Evolutionary conservation across 1,140 invertebrate species (phyloP), one percentile per base, ranked within the genome.

Genomic region (Ips nitidus): DNA sequence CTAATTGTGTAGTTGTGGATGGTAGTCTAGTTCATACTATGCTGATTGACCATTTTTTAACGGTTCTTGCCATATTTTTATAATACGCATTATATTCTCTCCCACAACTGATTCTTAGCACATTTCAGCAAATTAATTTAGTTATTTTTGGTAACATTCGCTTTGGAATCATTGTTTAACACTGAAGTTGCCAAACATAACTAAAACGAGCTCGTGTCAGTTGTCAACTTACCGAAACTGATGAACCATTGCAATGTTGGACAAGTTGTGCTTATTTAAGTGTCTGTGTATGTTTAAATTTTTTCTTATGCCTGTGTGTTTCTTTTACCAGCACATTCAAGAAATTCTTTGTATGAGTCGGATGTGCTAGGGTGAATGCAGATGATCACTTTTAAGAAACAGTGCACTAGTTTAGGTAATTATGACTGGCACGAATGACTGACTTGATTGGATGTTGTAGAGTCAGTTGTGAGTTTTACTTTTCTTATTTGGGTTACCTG

Each of bases 1-100:
- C 75, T 76, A 73, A 75, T 72, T 76, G 73, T 78, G 74, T 78
- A 78, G 75, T 75, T 69, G 73, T 76, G 74, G 73, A 75, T 77
- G 73, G 74, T 77, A 75, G 74, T 71, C 71, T 75, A 74, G 74
- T 69, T 71, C 72, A 71, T 73, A 63, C 60, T 55, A 66, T 69
- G 67, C 53, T 69, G 67, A 69, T 22, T 66, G 63, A 71, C 40
- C 52, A 50, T 66, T 47, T n/a, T 64, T 66, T 64, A 61, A 6
- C 47, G 62, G 52, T 63, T 63, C 61, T 65, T 65, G 61, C n/a
- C 61, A 65, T 63, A 47, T 50, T 66, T 47, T 70, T 47, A 39
- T 61, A 58, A 36, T 7, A 63, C 42, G 68, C 68, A 58, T 56
- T 56, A 64, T 62, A n/a, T 61, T 66, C 45, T 71, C 59, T 62